Conservation (phyloP, 2,888 invertebrate genomes). For the Thecophora atra region DNA sequence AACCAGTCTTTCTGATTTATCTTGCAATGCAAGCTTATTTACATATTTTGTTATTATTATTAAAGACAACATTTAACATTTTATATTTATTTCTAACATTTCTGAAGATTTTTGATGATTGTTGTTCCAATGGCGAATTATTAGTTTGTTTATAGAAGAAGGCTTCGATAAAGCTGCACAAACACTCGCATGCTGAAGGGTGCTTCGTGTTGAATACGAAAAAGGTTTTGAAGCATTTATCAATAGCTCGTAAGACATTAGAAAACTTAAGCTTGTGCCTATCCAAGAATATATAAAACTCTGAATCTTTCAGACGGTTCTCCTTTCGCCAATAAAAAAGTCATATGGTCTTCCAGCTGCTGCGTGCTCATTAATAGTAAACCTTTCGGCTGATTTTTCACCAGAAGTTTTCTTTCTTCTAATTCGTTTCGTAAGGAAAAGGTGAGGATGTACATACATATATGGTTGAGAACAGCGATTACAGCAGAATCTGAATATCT, state of each 20-base stretch:
- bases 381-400: background rate
- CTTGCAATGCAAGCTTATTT: background rate
- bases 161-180: constrained; percentile 26
- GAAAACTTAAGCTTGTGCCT: constrained; percentile 18
- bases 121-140: background rate
- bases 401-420: background rate
- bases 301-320: constrained; percentile 12
- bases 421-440: background rate
- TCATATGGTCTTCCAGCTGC: constrained; percentile 24
- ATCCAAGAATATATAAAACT: constrained; percentile 27
- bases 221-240: constrained; percentile 24
- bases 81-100: constrained; percentile 17
- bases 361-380: constrained; percentile 4
- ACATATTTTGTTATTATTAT: background rate
- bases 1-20: background rate
- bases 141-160: constrained; percentile 14
- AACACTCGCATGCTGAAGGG: constrained; percentile 25
- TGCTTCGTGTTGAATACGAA: constrained; percentile 28
- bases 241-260: constrained; percentile 25
- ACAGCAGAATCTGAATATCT: background rate
- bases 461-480: background rate
- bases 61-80: background rate
- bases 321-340: constrained; percentile 2
- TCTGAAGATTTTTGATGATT: background rate
- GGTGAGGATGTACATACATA: background rate